phyloP scores from a whole-genome alignment of 92 coral and sea anemone species.

The Heliopora coerulea region DNA sequence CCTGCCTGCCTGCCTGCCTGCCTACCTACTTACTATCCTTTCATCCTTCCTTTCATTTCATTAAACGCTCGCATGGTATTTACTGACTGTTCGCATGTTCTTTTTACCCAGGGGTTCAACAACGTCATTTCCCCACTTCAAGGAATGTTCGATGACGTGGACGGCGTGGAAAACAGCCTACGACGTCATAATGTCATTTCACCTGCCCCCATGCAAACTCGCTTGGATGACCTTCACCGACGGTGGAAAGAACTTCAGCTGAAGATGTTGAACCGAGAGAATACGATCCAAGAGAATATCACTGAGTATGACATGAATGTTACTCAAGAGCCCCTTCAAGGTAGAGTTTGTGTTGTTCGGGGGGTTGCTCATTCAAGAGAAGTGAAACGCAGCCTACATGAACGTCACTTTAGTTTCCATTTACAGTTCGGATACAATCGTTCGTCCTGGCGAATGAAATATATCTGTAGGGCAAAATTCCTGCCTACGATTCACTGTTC shows the following conservation, averaged over 20 bases:
- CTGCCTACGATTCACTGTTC: no score
- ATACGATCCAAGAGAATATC: conserved; percentile 86
- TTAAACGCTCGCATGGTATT: no score
- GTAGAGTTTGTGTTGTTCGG: conserved; percentile 39
- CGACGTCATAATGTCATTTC: conserved; percentile 75
- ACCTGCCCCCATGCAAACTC: conserved; percentile 82
- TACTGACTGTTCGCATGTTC: background rate
- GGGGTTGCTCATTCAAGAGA: background rate
- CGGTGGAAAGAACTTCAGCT: conserved; percentile 96
- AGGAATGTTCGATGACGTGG: conserved; percentile 92
- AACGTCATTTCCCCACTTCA: conserved; percentile 77
- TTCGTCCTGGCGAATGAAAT: no score
- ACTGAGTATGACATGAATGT: conserved; percentile 67
- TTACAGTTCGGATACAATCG: no score
- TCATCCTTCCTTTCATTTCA: no score
- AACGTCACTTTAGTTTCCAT: no score
- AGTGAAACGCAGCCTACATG: no score
- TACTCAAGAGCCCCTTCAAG: conserved; percentile 56
- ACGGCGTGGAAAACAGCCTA: conserved; percentile 80
- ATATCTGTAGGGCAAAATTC: no score
- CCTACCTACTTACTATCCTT: no score
- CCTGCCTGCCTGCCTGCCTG: no score
- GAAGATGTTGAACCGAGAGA: conserved; percentile 89
- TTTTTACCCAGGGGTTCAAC: conserved; percentile 65
- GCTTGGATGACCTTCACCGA: conserved; percentile 94